Evolutionary conservation across 2,888 invertebrate genomes (phyloP), one percentile per base, ranked within the genome.

Genomic region (Drosophila suboccidentalis): DNA sequence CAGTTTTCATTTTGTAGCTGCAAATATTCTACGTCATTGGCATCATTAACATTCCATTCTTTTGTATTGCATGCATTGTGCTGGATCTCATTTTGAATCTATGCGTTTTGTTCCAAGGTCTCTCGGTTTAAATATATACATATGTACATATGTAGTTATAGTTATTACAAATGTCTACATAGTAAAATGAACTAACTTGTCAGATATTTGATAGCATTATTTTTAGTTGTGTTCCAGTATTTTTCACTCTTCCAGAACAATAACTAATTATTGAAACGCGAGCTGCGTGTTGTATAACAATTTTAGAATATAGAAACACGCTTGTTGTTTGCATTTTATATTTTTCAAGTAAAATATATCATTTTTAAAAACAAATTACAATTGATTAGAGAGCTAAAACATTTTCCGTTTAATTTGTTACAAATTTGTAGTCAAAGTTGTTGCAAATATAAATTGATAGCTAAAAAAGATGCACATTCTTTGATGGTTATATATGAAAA

Each of bases 181-280:
- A 13, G 29, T 32, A 17, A 17, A 36, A 34, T 50, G 2, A 34
- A 51, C 43, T n/a, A 26, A 47, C 32, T 38, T 41, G 32, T 49
- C 19, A 34, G 71, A 38, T 46, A 75, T 64, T 47, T 39, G 15
- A 74, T 60, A 69, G 17, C 29, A 2, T 4, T 4, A 36, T 13
- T 15, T 49, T 15, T 36, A 22, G 15, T 38, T 39, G 17, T 54
- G 13, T 36, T 49, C 15, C 43, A 49, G 36, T 29, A 39, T 41
- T 74, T 64, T 6, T 17, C 22, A 50, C 17, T 65, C 65, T 57
- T 71, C 38, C 77, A 72, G 66, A 77, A 72, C 73, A 39, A 32
- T 67, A 46, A 51, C 17, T 49, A 15, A 50, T 38, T n/a, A 54
- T 38, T 9, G 50, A 19, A 43, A 57, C 11, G 13, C 3, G 15